phyloP scores from a whole-genome alignment of 1,140 invertebrate genomes.

The Lordiphosa mommai region DNA sequence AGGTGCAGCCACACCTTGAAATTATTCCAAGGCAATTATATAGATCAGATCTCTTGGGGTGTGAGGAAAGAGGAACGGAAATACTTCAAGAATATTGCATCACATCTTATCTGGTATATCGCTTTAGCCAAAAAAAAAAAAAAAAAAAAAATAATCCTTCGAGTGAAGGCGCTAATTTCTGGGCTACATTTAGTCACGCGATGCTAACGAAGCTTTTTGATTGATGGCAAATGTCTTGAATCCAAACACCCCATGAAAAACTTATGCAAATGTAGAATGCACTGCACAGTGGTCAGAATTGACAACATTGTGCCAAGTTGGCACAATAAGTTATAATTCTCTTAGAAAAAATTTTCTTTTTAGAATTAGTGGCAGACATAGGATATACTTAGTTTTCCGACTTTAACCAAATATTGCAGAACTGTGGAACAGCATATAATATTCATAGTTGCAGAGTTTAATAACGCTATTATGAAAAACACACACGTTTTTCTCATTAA shows the following conservation, averaged over 20 bases:
- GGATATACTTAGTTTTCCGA: too few species aligned
- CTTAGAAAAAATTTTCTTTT: too few species aligned
- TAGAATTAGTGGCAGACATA: too few species aligned
- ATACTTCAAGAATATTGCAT: slow-evolving; percentile 25
- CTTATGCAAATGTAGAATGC: slow-evolving; percentile 27
- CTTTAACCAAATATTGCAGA: too few species aligned
- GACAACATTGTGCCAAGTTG: too few species aligned
- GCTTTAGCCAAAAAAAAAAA: neutral
- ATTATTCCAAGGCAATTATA: slow-evolving; percentile 31
- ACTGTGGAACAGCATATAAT: too few species aligned
- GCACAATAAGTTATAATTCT: too few species aligned
- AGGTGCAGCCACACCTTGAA: slow-evolving; percentile 35
- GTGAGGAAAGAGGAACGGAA: neutral
- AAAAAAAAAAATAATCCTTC: neutral
- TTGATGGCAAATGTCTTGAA: slow-evolving; percentile 40
- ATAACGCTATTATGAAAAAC: too few species aligned
- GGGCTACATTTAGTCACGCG: slow-evolving; percentile 46
- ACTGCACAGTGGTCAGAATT: too few species aligned
- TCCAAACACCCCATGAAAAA: slow-evolving; percentile 12
- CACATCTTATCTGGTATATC: slow-evolving; percentile 1
- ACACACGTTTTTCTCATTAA: too few species aligned
- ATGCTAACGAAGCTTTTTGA: slow-evolving; percentile 65
- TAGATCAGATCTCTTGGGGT: neutral
- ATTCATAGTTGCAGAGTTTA: too few species aligned
- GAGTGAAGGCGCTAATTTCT: slow-evolving; percentile 30